phyloP scores from a whole-genome alignment of 1,140 invertebrate species.

The Andrena cerasifolii region DNA sequence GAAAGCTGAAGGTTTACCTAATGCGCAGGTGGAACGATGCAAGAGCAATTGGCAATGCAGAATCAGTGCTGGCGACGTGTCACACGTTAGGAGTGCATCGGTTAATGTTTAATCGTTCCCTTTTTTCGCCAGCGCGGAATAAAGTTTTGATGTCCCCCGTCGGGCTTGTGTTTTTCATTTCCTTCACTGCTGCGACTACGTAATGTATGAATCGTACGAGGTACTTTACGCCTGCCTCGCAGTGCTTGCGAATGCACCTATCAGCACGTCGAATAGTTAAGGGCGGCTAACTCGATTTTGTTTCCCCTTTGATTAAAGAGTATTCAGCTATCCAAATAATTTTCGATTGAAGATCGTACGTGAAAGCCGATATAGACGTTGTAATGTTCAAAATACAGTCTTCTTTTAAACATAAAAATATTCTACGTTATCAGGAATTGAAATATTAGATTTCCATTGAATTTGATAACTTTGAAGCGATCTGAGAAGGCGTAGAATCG shows the following conservation, averaged over 20 bases:
- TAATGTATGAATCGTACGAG: constrained; percentile 1
- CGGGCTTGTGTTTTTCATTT: constrained; percentile 14
- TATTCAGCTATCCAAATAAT: too few relatives aligned
- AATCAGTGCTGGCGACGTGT: background rate
- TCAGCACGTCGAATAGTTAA: background rate
- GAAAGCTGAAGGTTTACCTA: constrained; percentile 7
- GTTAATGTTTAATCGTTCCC: constrained; percentile 17
- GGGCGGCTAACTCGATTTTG: background rate
- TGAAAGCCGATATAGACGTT: too few relatives aligned
- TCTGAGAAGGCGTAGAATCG: too few relatives aligned
- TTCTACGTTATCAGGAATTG: too few relatives aligned
- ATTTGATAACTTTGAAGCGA: too few relatives aligned
- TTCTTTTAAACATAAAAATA: too few relatives aligned
- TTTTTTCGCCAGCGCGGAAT: background rate
- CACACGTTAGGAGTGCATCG: background rate
- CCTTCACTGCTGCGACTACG: background rate
- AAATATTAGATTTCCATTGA: too few relatives aligned
- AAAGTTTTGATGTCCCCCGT: constrained; percentile 4
- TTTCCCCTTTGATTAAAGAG: too few relatives aligned
- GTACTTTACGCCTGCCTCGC: background rate
- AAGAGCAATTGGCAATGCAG: background rate
- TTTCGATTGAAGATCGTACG: too few relatives aligned
- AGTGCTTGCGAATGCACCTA: background rate
- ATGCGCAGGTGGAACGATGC: background rate
- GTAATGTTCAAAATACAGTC: too few relatives aligned